Percentiles rank a stretch among this genome's conserved stretches.
phyloP scores from a whole-genome alignment of 2,797 vertebrate species.

The Nyctibius grandis region DNA sequence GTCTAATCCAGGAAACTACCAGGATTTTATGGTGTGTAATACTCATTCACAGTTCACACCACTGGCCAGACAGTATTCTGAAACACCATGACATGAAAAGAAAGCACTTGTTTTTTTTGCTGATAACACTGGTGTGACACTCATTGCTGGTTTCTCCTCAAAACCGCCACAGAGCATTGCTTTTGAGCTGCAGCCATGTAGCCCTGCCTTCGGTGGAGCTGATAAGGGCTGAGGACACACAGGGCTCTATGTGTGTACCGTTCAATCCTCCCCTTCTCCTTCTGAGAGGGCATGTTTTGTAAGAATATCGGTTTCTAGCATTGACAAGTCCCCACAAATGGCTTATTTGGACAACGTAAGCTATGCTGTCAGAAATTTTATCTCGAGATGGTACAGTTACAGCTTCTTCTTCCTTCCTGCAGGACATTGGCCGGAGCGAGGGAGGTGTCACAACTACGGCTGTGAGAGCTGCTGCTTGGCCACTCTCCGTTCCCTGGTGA shows the following conservation, averaged over 20 bases:
- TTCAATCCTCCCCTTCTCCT: background rate
- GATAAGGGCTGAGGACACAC: background rate
- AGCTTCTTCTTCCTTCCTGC: background rate
- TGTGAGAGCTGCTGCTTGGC: background rate
- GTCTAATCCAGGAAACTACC: conserved; percentile 76
- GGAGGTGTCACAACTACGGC: background rate
- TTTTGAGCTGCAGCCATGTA: background rate
- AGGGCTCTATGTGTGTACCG: background rate
- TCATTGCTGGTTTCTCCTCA: background rate
- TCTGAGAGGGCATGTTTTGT: background rate
- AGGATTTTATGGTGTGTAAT: conserved; percentile 42
- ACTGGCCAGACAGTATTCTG: background rate
- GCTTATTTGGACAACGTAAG: background rate
- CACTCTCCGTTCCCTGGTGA: background rate
- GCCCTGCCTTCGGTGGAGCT: background rate
- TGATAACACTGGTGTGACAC: background rate
- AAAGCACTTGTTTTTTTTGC: background rate
- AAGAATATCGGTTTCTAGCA: background rate
- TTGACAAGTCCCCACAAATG: rapidly evolving
- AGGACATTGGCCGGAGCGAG: rapidly evolving
- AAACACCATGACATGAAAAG: background rate
- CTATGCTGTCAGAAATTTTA: background rate
- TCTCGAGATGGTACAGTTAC: rapidly evolving
- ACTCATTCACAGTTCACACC: conserved; percentile 29
- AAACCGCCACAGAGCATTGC: background rate